phyloP scores from a whole-genome alignment of 2,113 vertebrate species.

The Amphiprion ocellaris region DNA sequence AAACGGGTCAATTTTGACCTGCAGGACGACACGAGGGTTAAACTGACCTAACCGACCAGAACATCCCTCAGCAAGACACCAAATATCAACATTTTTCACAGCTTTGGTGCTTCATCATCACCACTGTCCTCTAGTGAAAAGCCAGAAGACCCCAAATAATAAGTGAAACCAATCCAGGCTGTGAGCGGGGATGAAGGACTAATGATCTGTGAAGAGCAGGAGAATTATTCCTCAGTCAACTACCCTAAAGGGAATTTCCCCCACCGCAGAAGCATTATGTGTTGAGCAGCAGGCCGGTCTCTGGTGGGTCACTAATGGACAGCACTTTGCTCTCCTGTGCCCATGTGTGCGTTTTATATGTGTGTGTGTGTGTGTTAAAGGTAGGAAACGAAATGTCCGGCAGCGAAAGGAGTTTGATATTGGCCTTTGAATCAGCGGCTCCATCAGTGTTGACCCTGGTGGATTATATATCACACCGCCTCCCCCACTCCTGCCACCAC shows the following conservation, averaged over 20 bases:
- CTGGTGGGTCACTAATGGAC: slow-evolving; percentile 71
- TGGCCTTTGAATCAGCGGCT: slow-evolving; percentile 41
- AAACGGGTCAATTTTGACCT: too few species aligned
- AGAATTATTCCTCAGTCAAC: slow-evolving; percentile 56
- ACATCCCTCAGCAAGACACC: too few species aligned
- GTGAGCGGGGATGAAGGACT: slow-evolving; percentile 37
- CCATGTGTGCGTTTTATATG: background rate
- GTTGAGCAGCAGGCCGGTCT: slow-evolving; percentile 47
- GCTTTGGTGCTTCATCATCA: background rate
- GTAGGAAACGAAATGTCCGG: slow-evolving; percentile 19
- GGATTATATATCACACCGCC: slow-evolving; percentile 15
- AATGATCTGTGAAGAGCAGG: slow-evolving; percentile 67
- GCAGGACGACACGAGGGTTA: too few species aligned
- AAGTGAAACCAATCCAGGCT: slow-evolving; percentile 18
- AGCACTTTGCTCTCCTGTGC: slow-evolving; percentile 42
- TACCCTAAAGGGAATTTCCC: slow-evolving; percentile 54
- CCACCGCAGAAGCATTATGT: slow-evolving; percentile 56
- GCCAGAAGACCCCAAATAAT: slow-evolving; percentile 29
- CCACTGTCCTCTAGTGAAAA: slow-evolving; percentile 15
- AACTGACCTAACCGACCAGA: too few species aligned
- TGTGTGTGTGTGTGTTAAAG: slow-evolving; percentile 11
- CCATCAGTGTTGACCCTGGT: slow-evolving; percentile 43
- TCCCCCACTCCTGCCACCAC: background rate
- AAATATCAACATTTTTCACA: too few species aligned
- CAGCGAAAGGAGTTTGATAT: slow-evolving; percentile 19